Evolutionary conservation across 92 coral and sea anemone species (phyloP).

Genomic region (Meandrina meandrites): DNA sequence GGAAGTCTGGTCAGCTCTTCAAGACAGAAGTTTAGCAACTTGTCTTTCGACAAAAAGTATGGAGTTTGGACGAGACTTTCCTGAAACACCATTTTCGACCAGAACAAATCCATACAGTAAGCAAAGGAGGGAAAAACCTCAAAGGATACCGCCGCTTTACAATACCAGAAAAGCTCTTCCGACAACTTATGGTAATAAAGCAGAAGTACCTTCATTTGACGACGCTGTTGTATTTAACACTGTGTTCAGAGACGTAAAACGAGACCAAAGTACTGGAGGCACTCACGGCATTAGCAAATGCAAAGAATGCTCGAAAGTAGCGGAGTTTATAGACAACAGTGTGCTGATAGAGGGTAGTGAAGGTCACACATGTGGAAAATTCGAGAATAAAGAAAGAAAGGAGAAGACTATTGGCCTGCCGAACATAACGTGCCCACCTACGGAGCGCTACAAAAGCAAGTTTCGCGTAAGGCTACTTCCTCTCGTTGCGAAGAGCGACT

Average conservation of each 20-base stretch:
- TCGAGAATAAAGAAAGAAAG: background rate
- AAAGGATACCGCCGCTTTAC: constrained; percentile 33
- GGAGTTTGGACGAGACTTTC: constrained; percentile 19
- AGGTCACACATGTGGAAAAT: constrained; percentile 2
- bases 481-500: constrained; percentile 52
- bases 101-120: constrained; percentile 1
- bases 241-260: constrained; percentile 1
- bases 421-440: background rate
- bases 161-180: constrained; percentile 22
- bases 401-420: background rate
- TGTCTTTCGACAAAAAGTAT: constrained; percentile 25
- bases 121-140: constrained; percentile 21
- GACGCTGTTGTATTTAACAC: constrained; percentile 3
- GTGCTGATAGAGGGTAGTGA: background rate
- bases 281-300: background rate
- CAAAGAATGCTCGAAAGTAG: background rate
- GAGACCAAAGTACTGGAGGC: background rate
- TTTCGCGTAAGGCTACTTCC: constrained; percentile 61
- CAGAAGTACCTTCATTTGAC: constrained; percentile 23
- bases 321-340: background rate
- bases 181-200: background rate
- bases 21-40: constrained; percentile 21
- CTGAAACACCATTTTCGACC: constrained; percentile 6
- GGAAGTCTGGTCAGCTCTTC: constrained; percentile 25
- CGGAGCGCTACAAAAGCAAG: constrained; percentile 56